Evolutionary conservation across 2,797 vertebrate genomes (phyloP), one percentile per base, ranked within the genome.

Genomic region (Pipistrellus pipistrellus): DNA sequence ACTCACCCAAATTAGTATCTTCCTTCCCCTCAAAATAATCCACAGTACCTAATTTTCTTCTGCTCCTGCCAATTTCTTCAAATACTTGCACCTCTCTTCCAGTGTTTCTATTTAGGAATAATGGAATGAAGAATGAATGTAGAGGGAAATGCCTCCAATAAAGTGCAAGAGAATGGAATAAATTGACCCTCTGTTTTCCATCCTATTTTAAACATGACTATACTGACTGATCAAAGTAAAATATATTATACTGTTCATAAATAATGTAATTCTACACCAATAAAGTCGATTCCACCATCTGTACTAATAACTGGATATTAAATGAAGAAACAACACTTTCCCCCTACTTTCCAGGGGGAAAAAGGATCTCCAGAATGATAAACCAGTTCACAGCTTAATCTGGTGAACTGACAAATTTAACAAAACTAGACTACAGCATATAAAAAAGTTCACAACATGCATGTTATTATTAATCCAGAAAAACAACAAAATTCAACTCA

Each of bases 401-500:
- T 59, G 91, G 38, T 82, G 48, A 95, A 73, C 4, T 11, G 68
- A 35, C 53, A 94, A 94, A 82, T 94, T 82, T 81, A 90, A 95
- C 68, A 91, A 89, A 90, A 77, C 41, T 95, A 86, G 51, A 75
- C 51, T 62, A 55, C 2, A 76, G 38, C 51, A 90, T 21, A 85
- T 59, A 64, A 78, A 94, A 90, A 82, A 73, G 23, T 85, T 83
- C 18, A 1, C 46, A 94, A 73, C n/a, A 87, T 46, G 35, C 66
- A 95, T 48, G 46, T 44, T 41, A 41, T 21, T 46, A 51, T 51
- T 83, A 62, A 62, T 30, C 35, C 41, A 81, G 23, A 76, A 91
- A 92, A 94, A 90, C n/a, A 91, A 76, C 76, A 90, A 88, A 88
- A 93, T 68, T 84, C 91, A 95, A 80, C 68, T 96, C 30, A 82